phyloP scores from a whole-genome alignment of 2,888 invertebrate species.

The Sycophila texana region DNA sequence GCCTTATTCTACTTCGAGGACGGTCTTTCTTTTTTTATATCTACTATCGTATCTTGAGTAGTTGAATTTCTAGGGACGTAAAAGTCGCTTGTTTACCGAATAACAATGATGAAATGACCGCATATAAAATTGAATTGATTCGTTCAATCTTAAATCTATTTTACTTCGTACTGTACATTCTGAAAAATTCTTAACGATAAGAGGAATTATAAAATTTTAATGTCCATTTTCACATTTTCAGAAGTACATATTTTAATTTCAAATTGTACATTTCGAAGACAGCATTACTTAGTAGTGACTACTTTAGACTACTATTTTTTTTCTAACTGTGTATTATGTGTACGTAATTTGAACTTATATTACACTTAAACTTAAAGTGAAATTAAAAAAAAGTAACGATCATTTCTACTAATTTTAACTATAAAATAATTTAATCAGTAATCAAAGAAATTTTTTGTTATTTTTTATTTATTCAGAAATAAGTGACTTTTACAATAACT shows the following conservation, averaged over 20 bases:
- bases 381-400: conserved; percentile 13
- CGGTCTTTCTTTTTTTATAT: conserved; percentile 29
- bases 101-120: conserved; percentile 2
- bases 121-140: not conserved
- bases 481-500: conserved; percentile 26
- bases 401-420: conserved; percentile 25
- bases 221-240: not conserved
- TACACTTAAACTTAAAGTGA: conserved; percentile 24
- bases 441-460: not conserved
- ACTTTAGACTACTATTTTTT: not conserved
- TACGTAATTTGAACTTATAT: conserved; percentile 22
- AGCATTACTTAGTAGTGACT: conserved; percentile 28
- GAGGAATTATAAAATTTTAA: not conserved
- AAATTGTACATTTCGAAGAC: conserved; percentile 43
- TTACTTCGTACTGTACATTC: not conserved
- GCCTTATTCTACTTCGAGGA: conserved; percentile 12
- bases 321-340: no score
- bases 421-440: no score
- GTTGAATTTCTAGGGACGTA: not conserved
- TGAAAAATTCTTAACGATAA: conserved; percentile 12
- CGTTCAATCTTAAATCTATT: not conserved
- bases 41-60: conserved; percentile 15
- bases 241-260: not conserved
- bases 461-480: conserved; percentile 26
- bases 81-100: conserved; percentile 24